Base-by-base conservation (phyloP, 1,140 invertebrate genomes). In the Halesus radiatus region DNA sequence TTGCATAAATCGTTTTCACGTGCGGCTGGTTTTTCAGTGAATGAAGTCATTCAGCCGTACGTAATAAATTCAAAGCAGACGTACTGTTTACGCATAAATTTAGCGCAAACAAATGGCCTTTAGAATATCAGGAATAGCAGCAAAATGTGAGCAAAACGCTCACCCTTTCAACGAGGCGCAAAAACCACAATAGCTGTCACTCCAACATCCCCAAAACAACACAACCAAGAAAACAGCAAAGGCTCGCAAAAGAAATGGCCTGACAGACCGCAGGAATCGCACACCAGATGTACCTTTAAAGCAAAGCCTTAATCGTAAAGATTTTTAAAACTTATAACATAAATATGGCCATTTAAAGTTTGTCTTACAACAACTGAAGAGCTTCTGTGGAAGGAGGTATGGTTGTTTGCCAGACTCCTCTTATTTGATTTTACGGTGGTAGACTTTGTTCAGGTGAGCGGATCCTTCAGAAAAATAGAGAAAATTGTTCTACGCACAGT, bases 41-140 rank as follows among this genome's bases (percentile, higher is more conserved):
- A 72, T 72, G 68, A 23, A 72, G 68, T 74, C 72, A 74, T 74
- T 74, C 72, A 74, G n/a, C 72, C 22, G 53, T 56, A 32, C 5
- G 54, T 74, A 56, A 74, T 56, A 74, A 74, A 74, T 56, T 74
- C 72, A 75, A 75, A 54, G 26, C 53, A 75, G 72, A 75, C 54
- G 72, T 75, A 23, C 70, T 56, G 26, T 74, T 74, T 56, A 74
- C 70, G 70, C 70, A 74, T 74, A 74, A 74, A 74, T 74, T 74
- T 74, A n/a, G 52, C 70, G 50, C 70, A 74, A 74, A 74, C 70
- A 74, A 74, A 74, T n/a, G 18, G 10, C 52, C 70, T 74, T 53
- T 74, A 73, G 70, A 74, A 74, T 16, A 53, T 23, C 50, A 15
- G 18, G 70, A 53, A 56, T 23, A 45, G 68, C 68, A 3, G 68